Evolutionary conservation across 2,113 vertebrate genomes (phyloP).

Genomic region (Corvus cornix): DNA sequence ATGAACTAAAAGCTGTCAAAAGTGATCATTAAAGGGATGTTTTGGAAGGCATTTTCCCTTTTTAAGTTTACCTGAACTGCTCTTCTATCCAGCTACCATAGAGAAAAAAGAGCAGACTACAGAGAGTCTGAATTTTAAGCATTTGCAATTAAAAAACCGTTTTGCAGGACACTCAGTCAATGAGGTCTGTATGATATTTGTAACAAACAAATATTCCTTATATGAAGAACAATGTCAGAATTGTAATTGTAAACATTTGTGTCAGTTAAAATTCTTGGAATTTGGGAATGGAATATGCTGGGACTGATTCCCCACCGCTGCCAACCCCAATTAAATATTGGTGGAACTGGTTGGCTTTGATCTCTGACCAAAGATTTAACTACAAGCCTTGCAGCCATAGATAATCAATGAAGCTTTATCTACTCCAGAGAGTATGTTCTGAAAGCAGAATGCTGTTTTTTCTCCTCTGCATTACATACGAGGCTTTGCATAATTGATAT

Average conservation of each 20-base stretch:
- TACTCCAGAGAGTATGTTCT: neutral
- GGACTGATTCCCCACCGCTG: neutral
- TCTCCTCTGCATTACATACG: neutral
- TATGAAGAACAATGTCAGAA: neutral
- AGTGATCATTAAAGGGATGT: neutral
- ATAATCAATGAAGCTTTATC: neutral
- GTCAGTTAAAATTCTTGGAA: neutral
- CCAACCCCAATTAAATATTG: neutral
- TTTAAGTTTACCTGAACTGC: neutral
- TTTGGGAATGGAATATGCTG: neutral
- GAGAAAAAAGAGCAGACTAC: neutral
- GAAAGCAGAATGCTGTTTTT: neutral
- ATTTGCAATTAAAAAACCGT: neutral
- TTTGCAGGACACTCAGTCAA: neutral
- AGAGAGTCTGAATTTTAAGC: neutral
- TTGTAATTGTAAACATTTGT: neutral
- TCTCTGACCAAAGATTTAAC: neutral
- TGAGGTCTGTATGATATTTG: neutral
- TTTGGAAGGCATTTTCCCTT: neutral
- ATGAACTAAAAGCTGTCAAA: neutral
- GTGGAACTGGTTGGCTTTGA: neutral
- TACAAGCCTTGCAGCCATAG: neutral
- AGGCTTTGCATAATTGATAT: neutral
- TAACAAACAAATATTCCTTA: conserved; percentile 21
- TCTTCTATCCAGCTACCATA: neutral